Conservation (phyloP, 2,113 vertebrate genomes). For the Serilophus lunatus region DNA sequence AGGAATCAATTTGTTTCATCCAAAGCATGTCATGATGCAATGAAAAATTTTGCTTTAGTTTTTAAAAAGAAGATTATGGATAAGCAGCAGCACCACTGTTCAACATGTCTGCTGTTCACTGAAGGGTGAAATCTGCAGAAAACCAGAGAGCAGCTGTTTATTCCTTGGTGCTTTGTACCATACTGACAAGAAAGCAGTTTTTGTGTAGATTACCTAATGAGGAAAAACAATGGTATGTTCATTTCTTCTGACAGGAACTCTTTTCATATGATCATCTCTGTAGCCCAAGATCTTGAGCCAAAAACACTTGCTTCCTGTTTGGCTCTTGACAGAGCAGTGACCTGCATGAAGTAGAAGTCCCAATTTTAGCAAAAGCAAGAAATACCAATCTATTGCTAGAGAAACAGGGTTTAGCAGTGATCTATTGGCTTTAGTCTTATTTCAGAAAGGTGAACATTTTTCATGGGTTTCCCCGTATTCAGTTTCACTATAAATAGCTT, state of each 20-base stretch:
- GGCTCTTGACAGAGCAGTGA: background rate
- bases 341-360: background rate
- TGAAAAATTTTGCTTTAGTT: background rate
- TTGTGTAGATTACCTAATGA: background rate
- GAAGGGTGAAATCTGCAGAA: background rate
- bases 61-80: background rate
- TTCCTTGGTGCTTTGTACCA: background rate
- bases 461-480: slow-evolving; percentile 9
- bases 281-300: background rate
- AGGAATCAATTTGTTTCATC: background rate
- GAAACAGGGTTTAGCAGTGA: background rate
- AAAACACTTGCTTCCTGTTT: background rate
- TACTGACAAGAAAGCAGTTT: background rate
- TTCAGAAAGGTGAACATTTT: slow-evolving; percentile 20
- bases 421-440: background rate
- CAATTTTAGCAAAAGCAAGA: background rate
- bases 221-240: background rate
- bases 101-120: background rate
- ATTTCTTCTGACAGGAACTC: background rate
- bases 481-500: slow-evolving; percentile 55
- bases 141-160: background rate
- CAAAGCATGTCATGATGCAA: background rate
- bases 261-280: background rate
- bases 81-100: background rate
- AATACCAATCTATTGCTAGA: background rate